Base-by-base conservation (phyloP, 2,888 invertebrate species). In the Esperia sulphurella region DNA sequence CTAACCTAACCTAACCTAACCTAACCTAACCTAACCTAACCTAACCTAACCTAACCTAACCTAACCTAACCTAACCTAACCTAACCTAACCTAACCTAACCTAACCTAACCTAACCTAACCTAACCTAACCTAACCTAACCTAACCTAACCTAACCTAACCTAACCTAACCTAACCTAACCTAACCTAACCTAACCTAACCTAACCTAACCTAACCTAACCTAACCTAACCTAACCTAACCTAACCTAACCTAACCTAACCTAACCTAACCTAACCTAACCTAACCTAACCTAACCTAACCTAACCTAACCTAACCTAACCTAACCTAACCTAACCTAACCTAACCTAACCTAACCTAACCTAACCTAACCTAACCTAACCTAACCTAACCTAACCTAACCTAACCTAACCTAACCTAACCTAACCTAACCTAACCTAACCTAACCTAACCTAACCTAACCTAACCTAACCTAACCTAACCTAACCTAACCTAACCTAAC, bases 401-500 rank as follows among this genome's bases (percentile, higher is more conserved):
- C 49, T 46, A 46, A 50, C 49, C 49, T 50, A 50, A 50, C 49
- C 49, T 50, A 50, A 50, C 49, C 49, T 50, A 50, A 50, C 49
- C 49, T 50, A 50, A 50, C 49, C 49, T 50, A 50, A 50, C 49
- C 49, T 50, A 50, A 50, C 49, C 49, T 50, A 50, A 50, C 49
- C 49, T 50, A 50, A 50, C 49, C 49, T 50, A 50, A 50, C 49
- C 49, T 50, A 50, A 50, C 49, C 49, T 50, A 50, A 50, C 49
- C 49, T 49, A 49, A 49, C 48, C 49, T 49, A 48, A 48, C 48
- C 48, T 48, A 52, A 52, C 48, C 52, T 52, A 52, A 52, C 52
- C 52, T 52, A 52, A 52, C 52, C 52, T 52, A 52, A 52, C 52
- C 52, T 52, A 52, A 52, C 49, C 49, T 53, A 53, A 50, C 46